A percentile compares a stretch with the other conserved stretches of the same genome.
These are phyloP conservation scores for Macrotus californicus DNA, from an alignment of 2,113 vertebrate genomes.

Conservation along the genomic window DNA sequence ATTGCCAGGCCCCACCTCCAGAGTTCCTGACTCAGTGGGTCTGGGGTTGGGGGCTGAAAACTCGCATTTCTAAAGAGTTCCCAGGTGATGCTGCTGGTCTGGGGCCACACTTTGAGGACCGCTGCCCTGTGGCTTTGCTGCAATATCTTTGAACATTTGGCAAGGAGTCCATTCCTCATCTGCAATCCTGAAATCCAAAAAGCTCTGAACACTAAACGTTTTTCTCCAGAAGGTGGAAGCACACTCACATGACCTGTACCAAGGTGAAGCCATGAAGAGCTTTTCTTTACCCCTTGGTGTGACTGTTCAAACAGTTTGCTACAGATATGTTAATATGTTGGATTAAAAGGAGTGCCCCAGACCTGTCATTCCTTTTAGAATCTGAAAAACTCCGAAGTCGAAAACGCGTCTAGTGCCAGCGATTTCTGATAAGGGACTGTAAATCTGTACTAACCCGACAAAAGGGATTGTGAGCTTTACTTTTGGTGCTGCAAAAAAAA, in stretches of 20 bases:
- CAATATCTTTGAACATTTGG: neutral
- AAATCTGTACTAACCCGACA: neutral
- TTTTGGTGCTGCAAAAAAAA: neutral
- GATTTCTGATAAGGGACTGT: neutral
- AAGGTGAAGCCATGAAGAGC: neutral
- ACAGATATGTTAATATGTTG: neutral
- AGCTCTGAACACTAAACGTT: neutral
- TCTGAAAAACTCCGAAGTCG: neutral
- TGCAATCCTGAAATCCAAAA: neutral
- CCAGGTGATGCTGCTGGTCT: neutral
- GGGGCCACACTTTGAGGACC: neutral
- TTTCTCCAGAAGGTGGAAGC: neutral
- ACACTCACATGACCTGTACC: neutral
- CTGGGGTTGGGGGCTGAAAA: neutral
- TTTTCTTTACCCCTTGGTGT: neutral
- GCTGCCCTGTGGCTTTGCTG: neutral
- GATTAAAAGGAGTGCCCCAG: neutral
- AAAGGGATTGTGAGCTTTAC: neutral
- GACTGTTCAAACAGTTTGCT: neutral
- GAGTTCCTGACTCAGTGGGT: neutral
- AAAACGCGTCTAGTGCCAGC: neutral
- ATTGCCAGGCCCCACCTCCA: neutral
- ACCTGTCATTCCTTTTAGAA: neutral
- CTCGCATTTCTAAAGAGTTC: neutral
- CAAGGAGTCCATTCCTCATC: neutral